A percentile compares a stretch with the other conserved stretches of the same genome.
Conservation (phyloP, 2,888 invertebrate species). For the Quadriops clusia region DNA sequence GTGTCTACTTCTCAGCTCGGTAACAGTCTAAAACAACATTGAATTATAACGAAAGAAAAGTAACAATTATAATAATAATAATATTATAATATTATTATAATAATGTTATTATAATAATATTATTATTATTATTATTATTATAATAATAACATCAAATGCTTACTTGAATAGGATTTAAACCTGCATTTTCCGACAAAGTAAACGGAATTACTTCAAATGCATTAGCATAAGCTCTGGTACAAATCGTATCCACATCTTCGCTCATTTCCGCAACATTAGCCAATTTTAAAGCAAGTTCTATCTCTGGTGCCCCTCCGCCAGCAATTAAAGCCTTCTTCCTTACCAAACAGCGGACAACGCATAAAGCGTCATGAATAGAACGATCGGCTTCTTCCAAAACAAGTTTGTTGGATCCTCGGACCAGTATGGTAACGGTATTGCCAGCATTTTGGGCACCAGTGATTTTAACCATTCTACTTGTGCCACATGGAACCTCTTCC, state of each 20-base stretch:
- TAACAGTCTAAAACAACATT: conserved; percentile 59
- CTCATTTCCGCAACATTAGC: conserved; percentile 71
- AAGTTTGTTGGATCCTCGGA: conserved; percentile 77
- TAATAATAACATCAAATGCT: conserved; percentile 4
- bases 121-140: conserved; percentile 3
- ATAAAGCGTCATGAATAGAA: conserved; percentile 74
- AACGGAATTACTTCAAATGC: conserved; percentile 90
- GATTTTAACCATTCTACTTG: conserved; percentile 76
- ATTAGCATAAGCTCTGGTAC: conserved; percentile 89
- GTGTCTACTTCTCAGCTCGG: conserved; percentile 89
- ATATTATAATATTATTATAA: conserved; percentile 5
- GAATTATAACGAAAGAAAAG: too few relatives aligned
- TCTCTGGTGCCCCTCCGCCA: conserved; percentile 97
- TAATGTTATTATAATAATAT: conserved; percentile 3
- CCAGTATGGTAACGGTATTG: conserved; percentile 82
- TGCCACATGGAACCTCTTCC: conserved; percentile 84
- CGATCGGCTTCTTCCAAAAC: conserved; percentile 72
- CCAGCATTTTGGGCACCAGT: conserved; percentile 62
- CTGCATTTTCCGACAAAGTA: conserved; percentile 81
- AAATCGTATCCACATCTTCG: conserved; percentile 89
- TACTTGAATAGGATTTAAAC: conserved; percentile 36
- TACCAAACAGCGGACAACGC: conserved; percentile 91
- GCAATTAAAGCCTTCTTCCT: conserved; percentile 84
- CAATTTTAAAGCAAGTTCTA: conserved; percentile 78
- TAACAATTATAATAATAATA: too few relatives aligned